phyloP scores from a whole-genome alignment of 2,888 invertebrate genomes.

The Acronicta psi region DNA sequence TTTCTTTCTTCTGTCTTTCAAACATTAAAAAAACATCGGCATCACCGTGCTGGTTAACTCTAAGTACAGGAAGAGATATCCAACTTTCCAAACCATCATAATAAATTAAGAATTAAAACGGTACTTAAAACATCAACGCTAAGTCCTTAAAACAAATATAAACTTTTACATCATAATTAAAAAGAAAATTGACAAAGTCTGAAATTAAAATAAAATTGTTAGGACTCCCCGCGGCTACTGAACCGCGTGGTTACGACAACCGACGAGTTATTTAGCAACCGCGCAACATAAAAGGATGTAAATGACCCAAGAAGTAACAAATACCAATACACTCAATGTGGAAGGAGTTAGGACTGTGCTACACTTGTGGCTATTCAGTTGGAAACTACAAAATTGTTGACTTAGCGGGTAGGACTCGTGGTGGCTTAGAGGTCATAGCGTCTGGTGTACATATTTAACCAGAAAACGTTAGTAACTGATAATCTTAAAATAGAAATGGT shows the following conservation, averaged over 20 bases:
- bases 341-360: conserved; percentile 9
- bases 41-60: too few species aligned
- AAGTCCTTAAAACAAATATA: conserved; percentile 26
- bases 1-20: too few species aligned
- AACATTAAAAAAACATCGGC: too few species aligned
- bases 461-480: too few species aligned
- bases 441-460: too few species aligned
- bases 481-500: too few species aligned
- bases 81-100: background rate
- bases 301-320: conserved; percentile 49
- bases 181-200: conserved; percentile 38
- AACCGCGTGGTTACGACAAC: conserved; percentile 36
- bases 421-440: too few species aligned
- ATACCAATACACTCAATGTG: conserved; percentile 40
- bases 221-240: conserved; percentile 19
- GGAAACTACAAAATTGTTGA: too few species aligned
- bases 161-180: conserved; percentile 50
- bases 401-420: too few species aligned
- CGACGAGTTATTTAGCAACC: conserved; percentile 37
- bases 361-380: conserved; percentile 15
- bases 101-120: conserved; percentile 16
- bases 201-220: conserved; percentile 29
- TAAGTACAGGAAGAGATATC: background rate
- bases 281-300: conserved; percentile 46
- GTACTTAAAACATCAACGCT: conserved; percentile 5